These are phyloP conservation scores for Trypoxylus dichotomus DNA, from an alignment of 1,140 invertebrate species.

Conservation along the genomic window DNA sequence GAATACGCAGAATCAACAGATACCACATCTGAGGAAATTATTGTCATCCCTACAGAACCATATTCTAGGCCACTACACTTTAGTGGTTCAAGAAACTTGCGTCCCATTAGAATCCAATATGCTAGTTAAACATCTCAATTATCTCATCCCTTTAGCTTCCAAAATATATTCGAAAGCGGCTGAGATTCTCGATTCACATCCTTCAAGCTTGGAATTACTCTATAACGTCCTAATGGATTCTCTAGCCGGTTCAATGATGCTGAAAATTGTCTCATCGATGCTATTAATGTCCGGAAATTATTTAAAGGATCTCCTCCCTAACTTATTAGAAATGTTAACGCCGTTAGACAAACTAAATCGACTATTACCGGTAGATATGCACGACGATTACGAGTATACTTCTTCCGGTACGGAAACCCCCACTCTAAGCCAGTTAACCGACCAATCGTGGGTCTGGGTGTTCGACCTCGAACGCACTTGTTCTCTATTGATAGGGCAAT, in stretches of 20 bases:
- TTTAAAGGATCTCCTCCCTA: slow-evolving; percentile 55
- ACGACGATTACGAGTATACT: slow-evolving; percentile 39
- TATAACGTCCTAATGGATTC: slow-evolving; percentile 59
- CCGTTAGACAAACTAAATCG: slow-evolving; percentile 60
- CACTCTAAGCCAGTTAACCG: slow-evolving; percentile 52
- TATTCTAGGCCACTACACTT: slow-evolving; percentile 57
- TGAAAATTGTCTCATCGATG: slow-evolving; percentile 61
- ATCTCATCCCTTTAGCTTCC: slow-evolving; percentile 57
- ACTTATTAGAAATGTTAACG: slow-evolving; percentile 57
- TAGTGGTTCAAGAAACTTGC: slow-evolving; percentile 31
- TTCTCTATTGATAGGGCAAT: slow-evolving; percentile 63
- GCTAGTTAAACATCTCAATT: slow-evolving; percentile 57
- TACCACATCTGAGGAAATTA: slow-evolving; percentile 57
- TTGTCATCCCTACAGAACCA: slow-evolving; percentile 65
- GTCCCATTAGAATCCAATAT: slow-evolving; percentile 43
- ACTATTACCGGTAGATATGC: slow-evolving; percentile 54
- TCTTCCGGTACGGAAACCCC: slow-evolving; percentile 50
- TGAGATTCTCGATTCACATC: slow-evolving; percentile 50
- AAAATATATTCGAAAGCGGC: slow-evolving; percentile 54
- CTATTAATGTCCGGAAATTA: slow-evolving; percentile 57
- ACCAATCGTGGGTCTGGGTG: slow-evolving; percentile 63
- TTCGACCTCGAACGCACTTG: slow-evolving; percentile 65
- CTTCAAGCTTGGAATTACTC: slow-evolving; percentile 50
- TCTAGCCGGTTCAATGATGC: slow-evolving; percentile 61
- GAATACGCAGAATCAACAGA: slow-evolving; percentile 45